Evolutionary conservation across 2,113 vertebrate species (phyloP), one percentile per base, ranked within the genome.

Genomic region (Entelurus aequoreus): DNA sequence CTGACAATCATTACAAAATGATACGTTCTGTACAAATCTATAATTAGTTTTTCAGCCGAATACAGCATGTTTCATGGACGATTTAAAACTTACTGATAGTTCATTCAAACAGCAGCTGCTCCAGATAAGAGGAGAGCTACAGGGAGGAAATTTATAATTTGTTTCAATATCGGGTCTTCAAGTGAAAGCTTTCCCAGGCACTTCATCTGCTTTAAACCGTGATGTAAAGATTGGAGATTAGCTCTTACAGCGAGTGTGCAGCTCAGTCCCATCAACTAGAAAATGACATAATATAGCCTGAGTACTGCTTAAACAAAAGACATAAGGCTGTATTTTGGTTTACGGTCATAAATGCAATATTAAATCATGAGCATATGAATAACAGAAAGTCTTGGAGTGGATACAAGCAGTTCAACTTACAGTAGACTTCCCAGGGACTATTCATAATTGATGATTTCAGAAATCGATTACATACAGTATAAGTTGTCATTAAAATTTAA

Each of bases 221-320:
- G 64, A 78, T 56, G 65, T 75, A 47, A 63, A 60, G 68, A 59
- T 74, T 28, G 15, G 57, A 59, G 75, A 83, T 64, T 62, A 61
- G 36, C 58, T 75, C 54, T 74, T 69, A 76, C 64, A 67, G 36
- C 64, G 63, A 65, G 16, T 50, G 55, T 52, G 82, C 85, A 77
- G 56, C 77, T 65, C 54, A 61, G 66, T 61, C 76, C 68, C 15
- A 48, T 54, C 52, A 74, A 65, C 68, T 72, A 63, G 65, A 62
- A 48, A 0, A 77, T 70, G 78, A 86, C 35, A 79, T 84, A 69
- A 86, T 89, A 85, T 89, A 90, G 88, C 90, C 71, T 89, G 90
- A 62, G 49, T 68, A 66, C 88, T 79, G 77, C 75, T 47, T 48
- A 7, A 16, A 42, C 74, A 66, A 55, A 78, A 84, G 58, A 76